These are phyloP conservation scores for Drosophila serrata DNA, from an alignment of 1,140 invertebrate genomes.

Conservation along the genomic window DNA sequence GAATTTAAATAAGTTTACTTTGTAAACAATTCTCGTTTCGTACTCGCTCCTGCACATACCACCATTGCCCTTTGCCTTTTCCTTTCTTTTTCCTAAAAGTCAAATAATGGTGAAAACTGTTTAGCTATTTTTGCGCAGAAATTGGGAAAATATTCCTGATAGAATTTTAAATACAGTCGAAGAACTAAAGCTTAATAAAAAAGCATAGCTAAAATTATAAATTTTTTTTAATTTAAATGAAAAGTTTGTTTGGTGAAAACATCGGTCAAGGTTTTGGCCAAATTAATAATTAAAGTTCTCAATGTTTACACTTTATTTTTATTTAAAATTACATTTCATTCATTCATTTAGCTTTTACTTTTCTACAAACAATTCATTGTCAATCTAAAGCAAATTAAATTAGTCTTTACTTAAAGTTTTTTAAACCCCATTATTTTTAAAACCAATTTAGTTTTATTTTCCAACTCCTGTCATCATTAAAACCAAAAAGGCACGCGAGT, in stretches of 20 bases:
- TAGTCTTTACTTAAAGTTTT: no score
- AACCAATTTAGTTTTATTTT: not conserved
- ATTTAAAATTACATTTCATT: no score
- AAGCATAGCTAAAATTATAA: not conserved
- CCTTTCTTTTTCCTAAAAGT: constrained; percentile 13
- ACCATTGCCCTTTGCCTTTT: not conserved
- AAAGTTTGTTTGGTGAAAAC: no score
- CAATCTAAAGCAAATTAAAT: not conserved
- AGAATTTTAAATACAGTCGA: not conserved
- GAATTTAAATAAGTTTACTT: constrained; percentile 84
- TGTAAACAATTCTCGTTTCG: constrained; percentile 72
- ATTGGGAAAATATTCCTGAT: not conserved
- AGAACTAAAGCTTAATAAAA: not conserved
- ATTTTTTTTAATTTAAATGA: not conserved
- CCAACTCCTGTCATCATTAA: constrained; percentile 8
- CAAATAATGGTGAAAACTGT: constrained; percentile 34
- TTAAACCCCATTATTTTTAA: not conserved
- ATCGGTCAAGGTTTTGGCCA: no score
- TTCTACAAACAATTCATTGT: no score
- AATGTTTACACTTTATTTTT: no score
- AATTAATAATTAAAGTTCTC: no score
- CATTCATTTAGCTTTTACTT: no score
- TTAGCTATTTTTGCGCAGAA: constrained; percentile 1
- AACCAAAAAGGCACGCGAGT: constrained; percentile 16
- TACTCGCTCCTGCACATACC: constrained; percentile 3